phyloP scores from a whole-genome alignment of 2,113 vertebrate genomes.

The Paralichthys olivaceus region DNA sequence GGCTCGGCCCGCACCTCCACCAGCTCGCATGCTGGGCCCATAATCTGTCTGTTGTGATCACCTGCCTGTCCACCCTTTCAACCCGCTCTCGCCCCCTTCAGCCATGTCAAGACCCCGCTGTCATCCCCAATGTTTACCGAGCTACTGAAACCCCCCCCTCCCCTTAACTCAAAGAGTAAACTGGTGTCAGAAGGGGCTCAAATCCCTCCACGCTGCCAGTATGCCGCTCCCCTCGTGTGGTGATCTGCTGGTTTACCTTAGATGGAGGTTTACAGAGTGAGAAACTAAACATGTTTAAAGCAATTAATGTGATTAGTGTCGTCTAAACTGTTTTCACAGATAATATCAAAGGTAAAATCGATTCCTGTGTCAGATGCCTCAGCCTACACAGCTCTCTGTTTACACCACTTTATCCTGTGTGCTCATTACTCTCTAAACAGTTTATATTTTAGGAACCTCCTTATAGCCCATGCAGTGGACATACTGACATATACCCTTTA shows the following conservation, averaged over 20 bases:
- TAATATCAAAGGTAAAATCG: conserved; percentile 71
- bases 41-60: conserved; percentile 85
- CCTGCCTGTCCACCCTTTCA: conserved; percentile 49
- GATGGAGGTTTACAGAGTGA: conserved; percentile 64
- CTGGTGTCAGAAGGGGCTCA: conserved; percentile 57
- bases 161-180: conserved; percentile 19
- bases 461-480: background rate
- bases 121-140: conserved; percentile 77
- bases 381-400: conserved; percentile 24
- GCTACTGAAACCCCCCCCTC: conserved; percentile 42
- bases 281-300: conserved; percentile 81
- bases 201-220: conserved; percentile 33
- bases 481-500: conserved; percentile 10
- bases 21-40: conserved; percentile 57
- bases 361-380: conserved; percentile 42
- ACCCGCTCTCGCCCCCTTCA: conserved; percentile 62
- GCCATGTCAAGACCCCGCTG: conserved; percentile 77
- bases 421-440: conserved; percentile 32
- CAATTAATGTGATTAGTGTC: conserved; percentile 79
- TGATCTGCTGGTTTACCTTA: conserved; percentile 56
- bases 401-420: conserved; percentile 33
- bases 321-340: conserved; percentile 80
- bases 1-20: conserved; percentile 50
- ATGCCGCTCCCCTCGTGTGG: conserved; percentile 27
- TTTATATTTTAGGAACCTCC: conserved; percentile 27